Conservation (phyloP, 2,888 invertebrate genomes). For the Chorisops tibialis region DNA sequence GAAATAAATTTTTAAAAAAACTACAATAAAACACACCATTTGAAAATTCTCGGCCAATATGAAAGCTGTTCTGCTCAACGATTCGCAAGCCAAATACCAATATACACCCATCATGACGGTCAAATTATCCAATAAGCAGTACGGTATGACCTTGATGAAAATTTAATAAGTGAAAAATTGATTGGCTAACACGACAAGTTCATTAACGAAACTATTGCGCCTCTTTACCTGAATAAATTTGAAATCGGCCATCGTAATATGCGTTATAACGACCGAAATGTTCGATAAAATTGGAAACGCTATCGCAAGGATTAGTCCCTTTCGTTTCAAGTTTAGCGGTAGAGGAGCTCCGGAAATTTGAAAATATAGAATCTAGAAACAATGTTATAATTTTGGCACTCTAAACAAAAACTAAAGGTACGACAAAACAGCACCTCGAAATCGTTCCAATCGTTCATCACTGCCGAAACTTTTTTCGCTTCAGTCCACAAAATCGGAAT, state of each 20-base stretch:
- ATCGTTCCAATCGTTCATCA: conserved; percentile 63
- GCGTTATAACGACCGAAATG: conserved; percentile 64
- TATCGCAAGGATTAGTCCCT: conserved; percentile 58
- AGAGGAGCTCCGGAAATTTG: conserved; percentile 59
- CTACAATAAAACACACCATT: conserved; percentile 47
- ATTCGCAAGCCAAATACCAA: conserved; percentile 68
- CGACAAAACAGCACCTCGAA: conserved; percentile 59
- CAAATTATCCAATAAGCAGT: conserved; percentile 65
- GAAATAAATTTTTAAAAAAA: background rate
- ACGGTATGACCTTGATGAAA: conserved; percentile 57
- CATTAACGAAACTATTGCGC: conserved; percentile 10
- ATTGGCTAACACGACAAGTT: conserved; percentile 3
- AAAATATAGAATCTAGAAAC: conserved; percentile 57
- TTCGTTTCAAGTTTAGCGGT: conserved; percentile 58
- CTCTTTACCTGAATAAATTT: conserved; percentile 57
- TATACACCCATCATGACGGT: conserved; percentile 68
- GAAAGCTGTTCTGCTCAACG: conserved; percentile 62
- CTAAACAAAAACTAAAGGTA: too few species aligned
- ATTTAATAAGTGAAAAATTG: background rate
- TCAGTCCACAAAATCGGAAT: conserved; percentile 68
- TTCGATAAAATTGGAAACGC: conserved; percentile 61
- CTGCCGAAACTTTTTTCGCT: conserved; percentile 60
- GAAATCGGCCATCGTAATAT: conserved; percentile 68
- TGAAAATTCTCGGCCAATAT: conserved; percentile 68
- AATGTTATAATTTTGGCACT: too few species aligned